Evolutionary conservation across 1,140 invertebrate genomes (phyloP), one percentile per base, ranked within the genome.

Genomic region (Globodera ellingtonae): DNA sequence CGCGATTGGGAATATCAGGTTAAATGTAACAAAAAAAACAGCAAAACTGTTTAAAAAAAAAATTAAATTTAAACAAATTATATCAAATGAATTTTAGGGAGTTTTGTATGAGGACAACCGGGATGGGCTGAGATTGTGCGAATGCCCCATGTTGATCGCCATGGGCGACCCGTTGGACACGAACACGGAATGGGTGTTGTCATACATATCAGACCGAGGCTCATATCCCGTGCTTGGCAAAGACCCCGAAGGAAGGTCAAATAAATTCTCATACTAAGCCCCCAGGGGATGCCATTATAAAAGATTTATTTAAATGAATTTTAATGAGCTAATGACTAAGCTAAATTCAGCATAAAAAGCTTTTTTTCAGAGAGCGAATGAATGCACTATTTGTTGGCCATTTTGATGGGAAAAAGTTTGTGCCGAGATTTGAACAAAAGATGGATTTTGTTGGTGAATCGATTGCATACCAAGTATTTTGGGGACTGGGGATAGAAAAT

Each of bases 391-490:
- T 74, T 74, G 56, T 74, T 56, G 72, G 72, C 0, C 56, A 15
- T 8, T 74, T 74, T 48, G 48, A 74, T 56, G 72, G 72, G 6
- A 52, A 18, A 15, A 10, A 52, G 3, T 74, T 74, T 56, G 47
- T 24, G 35, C 35, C 21, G 35, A 50, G 35, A 44, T 9, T 15
- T 59, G 72, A 74, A 56, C 72, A 74, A 21, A 35, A 74, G 52
- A 62, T 74, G 72, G 72, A 74, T 47, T 74, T 74, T 74, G 48
- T 9, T 74, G 72, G 52, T 18, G 48, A 47, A 35, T 74, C 72
- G 35, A 50, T 52, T 74, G 72, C 52, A 3, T n/a, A 62, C 6
- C 72, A 74, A 47, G 72, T 52, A 74, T 21, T 35, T 35, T 35
- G 35, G 35, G 35, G 35, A 35, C 35, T 35, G 35, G 35, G 35